phyloP scores from a whole-genome alignment of 2,888 invertebrate genomes.

The Rotaria socialis region DNA sequence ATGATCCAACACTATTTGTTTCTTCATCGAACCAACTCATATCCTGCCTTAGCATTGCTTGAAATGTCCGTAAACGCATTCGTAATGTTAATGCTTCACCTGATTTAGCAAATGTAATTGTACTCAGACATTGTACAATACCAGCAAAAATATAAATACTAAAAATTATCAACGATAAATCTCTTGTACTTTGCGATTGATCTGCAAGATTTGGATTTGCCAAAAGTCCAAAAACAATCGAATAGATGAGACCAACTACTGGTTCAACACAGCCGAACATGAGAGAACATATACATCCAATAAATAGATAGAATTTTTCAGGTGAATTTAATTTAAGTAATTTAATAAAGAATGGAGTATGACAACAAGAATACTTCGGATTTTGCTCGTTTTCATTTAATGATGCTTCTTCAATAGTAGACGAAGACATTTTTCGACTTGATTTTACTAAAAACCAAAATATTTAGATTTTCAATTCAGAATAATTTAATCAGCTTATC shows the following conservation, averaged over 20 bases:
- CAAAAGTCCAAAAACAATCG: not conserved
- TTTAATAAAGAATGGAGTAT: not conserved
- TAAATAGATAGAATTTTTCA: not conserved
- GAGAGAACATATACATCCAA: not conserved
- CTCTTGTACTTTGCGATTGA: not conserved
- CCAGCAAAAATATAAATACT: not conserved
- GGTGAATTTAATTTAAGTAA: not conserved
- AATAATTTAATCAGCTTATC: too few species aligned
- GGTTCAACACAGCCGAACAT: not conserved
- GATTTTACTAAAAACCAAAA: not conserved
- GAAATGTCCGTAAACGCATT: slow-evolving; percentile 62
- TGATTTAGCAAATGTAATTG: slow-evolving; percentile 25
- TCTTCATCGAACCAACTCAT: slow-evolving; percentile 58
- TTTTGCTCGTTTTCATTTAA: not conserved
- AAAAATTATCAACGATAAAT: not conserved
- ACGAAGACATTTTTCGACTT: not conserved
- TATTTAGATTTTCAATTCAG: too few species aligned
- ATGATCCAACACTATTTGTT: slow-evolving; percentile 55
- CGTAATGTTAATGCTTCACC: slow-evolving; percentile 75
- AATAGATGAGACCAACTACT: not conserved
- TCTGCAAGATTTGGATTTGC: not conserved
- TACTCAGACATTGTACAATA: not conserved
- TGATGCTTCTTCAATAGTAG: not conserved
- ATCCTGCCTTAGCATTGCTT: slow-evolving; percentile 61
- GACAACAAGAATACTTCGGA: not conserved